Conservation (phyloP, 53 echinoderm and acorn worm genomes). For the Stichopus horrens region DNA sequence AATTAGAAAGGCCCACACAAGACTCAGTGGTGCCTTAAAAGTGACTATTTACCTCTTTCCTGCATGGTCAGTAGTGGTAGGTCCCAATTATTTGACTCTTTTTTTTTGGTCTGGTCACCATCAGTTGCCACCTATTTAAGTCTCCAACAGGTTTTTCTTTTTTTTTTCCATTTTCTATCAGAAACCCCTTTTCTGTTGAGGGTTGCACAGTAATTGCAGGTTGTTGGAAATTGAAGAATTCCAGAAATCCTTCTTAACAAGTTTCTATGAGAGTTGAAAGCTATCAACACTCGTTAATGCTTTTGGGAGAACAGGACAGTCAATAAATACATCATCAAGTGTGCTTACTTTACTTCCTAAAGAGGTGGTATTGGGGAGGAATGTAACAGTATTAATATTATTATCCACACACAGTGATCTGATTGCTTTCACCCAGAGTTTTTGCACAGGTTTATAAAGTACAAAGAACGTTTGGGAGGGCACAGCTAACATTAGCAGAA, state of each 20-base stretch:
- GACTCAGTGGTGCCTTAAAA: neutral
- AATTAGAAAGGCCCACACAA: neutral
- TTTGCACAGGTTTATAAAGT: no score
- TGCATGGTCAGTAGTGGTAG: neutral
- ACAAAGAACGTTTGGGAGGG: no score
- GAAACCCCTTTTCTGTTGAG: neutral
- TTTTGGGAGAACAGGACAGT: neutral
- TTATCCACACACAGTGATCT: no score
- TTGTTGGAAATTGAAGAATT: conserved; percentile 18
- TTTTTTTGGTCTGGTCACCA: conserved; percentile 17
- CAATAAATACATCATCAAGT: conserved; percentile 23
- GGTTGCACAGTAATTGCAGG: conserved; percentile 13
- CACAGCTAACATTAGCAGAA: no score
- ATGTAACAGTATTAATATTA: neutral
- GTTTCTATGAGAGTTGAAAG: conserved; percentile 12
- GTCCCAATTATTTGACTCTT: neutral
- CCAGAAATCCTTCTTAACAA: conserved; percentile 13
- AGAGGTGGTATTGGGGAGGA: neutral
- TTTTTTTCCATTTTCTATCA: neutral
- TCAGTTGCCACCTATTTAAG: conserved; percentile 10
- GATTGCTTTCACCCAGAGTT: no score
- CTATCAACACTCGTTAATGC: conserved; percentile 25
- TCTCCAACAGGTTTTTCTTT: conserved; percentile 28
- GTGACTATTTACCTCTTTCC: neutral
- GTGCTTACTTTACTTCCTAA: neutral